Conservation (phyloP, 2,113 vertebrate species). For the Scophthalmus maximus region DNA sequence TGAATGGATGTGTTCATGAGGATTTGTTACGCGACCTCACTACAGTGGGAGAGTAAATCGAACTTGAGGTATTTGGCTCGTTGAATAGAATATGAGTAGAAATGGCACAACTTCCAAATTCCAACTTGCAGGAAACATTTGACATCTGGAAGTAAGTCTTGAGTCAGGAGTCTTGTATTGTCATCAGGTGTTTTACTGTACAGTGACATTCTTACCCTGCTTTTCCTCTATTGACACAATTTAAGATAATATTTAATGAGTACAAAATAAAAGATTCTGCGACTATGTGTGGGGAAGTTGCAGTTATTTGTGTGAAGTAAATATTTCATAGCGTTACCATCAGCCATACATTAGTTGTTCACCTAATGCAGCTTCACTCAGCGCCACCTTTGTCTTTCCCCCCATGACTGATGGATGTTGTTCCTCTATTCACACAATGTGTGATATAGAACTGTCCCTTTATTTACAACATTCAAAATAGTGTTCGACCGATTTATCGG, state of each 20-base stretch:
- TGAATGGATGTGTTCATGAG: not conserved
- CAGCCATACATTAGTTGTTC: not conserved
- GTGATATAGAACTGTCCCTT: not conserved
- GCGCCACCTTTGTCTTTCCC: not conserved
- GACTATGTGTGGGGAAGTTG: not conserved
- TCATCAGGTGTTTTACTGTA: no score
- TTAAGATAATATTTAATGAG: no score
- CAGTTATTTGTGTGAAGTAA: slow-evolving; percentile 9
- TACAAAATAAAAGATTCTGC: no score
- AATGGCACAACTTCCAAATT: not conserved
- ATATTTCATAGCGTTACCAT: slow-evolving; percentile 15
- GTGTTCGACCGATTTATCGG: no score
- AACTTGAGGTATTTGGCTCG: not conserved
- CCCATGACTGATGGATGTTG: not conserved
- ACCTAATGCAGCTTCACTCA: not conserved
- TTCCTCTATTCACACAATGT: not conserved
- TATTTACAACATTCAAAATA: not conserved
- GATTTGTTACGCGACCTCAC: not conserved
- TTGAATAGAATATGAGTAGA: slow-evolving; percentile 7
- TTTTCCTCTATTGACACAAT: no score
- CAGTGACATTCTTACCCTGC: no score
- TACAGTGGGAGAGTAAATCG: not conserved
- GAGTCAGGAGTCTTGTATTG: no score
- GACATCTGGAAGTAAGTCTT: not conserved
- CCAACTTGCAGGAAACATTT: not conserved